A percentile compares a stretch with the other conserved stretches of the same genome.
Evolutionary conservation across 2,113 vertebrate genomes (phyloP).

Genomic region (Cairina moschata): DNA sequence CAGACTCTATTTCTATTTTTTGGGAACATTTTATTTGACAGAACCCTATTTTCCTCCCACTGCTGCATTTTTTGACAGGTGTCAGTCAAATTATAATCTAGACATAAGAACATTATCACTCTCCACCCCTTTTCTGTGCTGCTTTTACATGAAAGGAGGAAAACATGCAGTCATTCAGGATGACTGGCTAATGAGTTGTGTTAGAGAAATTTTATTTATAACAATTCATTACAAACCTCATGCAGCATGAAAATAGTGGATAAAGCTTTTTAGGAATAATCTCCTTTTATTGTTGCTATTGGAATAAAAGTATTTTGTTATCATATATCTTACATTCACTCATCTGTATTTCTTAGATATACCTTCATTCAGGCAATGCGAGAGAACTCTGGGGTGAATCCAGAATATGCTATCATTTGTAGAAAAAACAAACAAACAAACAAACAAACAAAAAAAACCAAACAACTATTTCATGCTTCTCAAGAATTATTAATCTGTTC

Average conservation of each 20-base stretch:
- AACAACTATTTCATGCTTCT: neutral
- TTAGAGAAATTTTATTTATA: neutral
- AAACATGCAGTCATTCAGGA: neutral
- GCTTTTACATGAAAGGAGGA: neutral
- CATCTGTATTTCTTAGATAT: neutral
- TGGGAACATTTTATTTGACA: neutral
- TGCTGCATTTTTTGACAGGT: neutral
- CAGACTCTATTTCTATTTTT: neutral
- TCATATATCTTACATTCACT: neutral
- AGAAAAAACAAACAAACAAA: neutral
- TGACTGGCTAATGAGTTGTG: neutral
- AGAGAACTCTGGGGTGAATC: neutral
- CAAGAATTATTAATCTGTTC: neutral
- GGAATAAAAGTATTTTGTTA: neutral
- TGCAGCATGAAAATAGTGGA: neutral
- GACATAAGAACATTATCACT: neutral
- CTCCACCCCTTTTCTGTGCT: neutral
- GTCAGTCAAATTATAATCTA: neutral
- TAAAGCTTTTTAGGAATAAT: neutral
- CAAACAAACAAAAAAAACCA: too few relatives aligned
- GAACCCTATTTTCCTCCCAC: neutral
- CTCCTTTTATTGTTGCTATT: neutral
- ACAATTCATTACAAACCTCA: neutral
- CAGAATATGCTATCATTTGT: neutral
- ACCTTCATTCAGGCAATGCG: neutral